These are phyloP conservation scores for Bolborhynchus lineola DNA, from an alignment of 2,113 vertebrate genomes.

Conservation along the genomic window DNA sequence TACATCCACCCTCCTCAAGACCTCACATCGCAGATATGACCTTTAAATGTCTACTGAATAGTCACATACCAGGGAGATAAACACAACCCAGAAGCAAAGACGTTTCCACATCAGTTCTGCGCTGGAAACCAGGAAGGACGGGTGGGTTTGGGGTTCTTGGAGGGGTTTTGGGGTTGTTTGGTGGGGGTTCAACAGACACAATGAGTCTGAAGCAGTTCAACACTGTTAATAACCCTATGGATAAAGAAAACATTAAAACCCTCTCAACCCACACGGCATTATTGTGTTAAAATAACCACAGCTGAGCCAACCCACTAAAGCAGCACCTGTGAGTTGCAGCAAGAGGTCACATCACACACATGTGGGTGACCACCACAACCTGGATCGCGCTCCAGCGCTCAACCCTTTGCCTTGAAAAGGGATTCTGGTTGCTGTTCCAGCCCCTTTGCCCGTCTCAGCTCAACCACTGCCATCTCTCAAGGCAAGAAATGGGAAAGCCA, in stretches of 20 bases:
- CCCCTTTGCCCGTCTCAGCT: background rate
- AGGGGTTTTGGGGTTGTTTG: background rate
- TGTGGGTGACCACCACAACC: rapidly evolving
- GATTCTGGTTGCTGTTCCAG: too few species aligned
- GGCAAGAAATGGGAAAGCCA: rapidly evolving
- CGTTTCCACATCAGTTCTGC: rapidly evolving
- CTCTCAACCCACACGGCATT: rapidly evolving
- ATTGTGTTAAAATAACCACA: rapidly evolving
- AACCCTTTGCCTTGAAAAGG: too few species aligned
- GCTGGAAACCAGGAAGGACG: background rate
- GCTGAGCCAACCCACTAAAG: rapidly evolving
- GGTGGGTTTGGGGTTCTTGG: background rate
- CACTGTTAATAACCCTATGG: rapidly evolving
- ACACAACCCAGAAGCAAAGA: rapidly evolving
- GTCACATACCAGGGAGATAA: rapidly evolving
- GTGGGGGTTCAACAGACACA: background rate
- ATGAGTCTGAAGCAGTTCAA: rapidly evolving
- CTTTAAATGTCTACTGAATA: rapidly evolving
- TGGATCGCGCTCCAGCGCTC: rapidly evolving
- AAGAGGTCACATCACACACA: background rate
- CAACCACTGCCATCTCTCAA: rapidly evolving
- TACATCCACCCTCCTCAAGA: background rate
- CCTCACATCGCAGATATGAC: rapidly evolving
- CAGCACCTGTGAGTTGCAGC: rapidly evolving
- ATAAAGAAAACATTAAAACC: too few species aligned